Base-by-base conservation (phyloP, 2,888 invertebrate species). In the Melieria picta region DNA sequence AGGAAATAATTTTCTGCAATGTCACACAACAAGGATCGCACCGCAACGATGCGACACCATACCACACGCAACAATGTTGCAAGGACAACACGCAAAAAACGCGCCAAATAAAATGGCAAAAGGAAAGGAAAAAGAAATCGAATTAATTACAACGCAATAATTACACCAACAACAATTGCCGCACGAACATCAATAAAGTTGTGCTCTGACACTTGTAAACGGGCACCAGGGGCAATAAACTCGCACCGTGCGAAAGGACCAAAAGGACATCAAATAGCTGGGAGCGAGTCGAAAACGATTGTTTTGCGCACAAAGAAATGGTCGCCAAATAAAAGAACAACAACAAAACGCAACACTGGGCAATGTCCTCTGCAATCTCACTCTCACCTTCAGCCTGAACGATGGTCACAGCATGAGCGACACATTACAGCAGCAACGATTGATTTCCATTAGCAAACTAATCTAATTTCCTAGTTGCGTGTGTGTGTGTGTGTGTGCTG, bases 1-100 rank as follows among this genome's bases (percentile, higher is more conserved):
- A 63, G 63, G 13, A 63, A 48, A 63, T 30, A 63, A 16, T 63
- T 63, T 63, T 63, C 63, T 63, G 48, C 16, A 50, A 48, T 16
- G 16, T 63, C 48, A 42, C 50, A 47, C 63, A 63, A 47, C 30
- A 42, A 13, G 13, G 13, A 52, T 5, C 11, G 9, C 52, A 52
- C 30, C 30, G 30, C 30, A 30, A 30, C 30, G 30, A 30, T 30
- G 30, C 30, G 30, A 30, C 30, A 30, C 2, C 30, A 30, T 2
- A 30, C 30, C 30, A 30, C 30, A 30, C 30, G 30, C 30, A 30
- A 30, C 30, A 52, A 7, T n/a, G 9, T 5, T 1, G 9, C 9
- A 7, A 52, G 13, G 52, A 52, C 5, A 52, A 52, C 11, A 9
- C 13, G 52, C 13, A 58, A n/a, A 58, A 10, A 13, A 58, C 30